Evolutionary conservation across 2,113 vertebrate species (phyloP).

Genomic region (pig (Sus scrofa)): DNA sequence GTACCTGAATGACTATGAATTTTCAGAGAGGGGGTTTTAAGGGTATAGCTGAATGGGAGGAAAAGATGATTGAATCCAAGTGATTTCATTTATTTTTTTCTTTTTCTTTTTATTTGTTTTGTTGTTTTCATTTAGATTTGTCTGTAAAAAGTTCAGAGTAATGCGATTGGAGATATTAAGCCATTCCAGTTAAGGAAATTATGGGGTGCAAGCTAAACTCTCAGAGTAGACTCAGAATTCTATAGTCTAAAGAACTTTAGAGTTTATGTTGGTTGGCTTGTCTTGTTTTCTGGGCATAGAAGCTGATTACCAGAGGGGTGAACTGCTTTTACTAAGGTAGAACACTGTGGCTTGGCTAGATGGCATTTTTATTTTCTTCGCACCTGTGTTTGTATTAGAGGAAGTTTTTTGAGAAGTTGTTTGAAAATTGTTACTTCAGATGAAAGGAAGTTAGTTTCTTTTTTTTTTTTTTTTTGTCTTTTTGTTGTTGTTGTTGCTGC

Average conservation of each 20-base stretch:
- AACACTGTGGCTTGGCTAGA: neutral
- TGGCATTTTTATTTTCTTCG: neutral
- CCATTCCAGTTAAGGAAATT: conserved; percentile 27
- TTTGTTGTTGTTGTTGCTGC: too few relatives aligned
- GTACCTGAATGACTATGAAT: neutral
- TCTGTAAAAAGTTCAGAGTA: conserved; percentile 47
- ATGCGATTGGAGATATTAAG: conserved; percentile 47
- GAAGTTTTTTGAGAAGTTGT: neutral
- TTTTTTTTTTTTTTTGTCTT: too few relatives aligned
- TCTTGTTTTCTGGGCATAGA: conserved; percentile 29
- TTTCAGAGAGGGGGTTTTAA: conserved; percentile 61
- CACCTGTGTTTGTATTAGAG: neutral
- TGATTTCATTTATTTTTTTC: neutral
- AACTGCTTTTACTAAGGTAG: conserved; percentile 19
- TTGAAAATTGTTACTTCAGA: conserved; percentile 46
- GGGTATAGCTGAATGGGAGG: conserved; percentile 24
- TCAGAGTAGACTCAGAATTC: conserved; percentile 40
- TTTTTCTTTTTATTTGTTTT: neutral
- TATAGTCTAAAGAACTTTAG: neutral
- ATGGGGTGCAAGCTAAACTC: neutral
- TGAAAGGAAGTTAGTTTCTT: conserved; percentile 22
- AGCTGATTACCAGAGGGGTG: neutral
- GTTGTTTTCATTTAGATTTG: conserved; percentile 52
- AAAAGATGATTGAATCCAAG: conserved; percentile 32
- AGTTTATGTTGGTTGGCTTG: neutral